Evolutionary conservation across 2,113 vertebrate species (phyloP), one percentile per base, ranked within the genome.

Genomic region (Perca schrenkii): DNA sequence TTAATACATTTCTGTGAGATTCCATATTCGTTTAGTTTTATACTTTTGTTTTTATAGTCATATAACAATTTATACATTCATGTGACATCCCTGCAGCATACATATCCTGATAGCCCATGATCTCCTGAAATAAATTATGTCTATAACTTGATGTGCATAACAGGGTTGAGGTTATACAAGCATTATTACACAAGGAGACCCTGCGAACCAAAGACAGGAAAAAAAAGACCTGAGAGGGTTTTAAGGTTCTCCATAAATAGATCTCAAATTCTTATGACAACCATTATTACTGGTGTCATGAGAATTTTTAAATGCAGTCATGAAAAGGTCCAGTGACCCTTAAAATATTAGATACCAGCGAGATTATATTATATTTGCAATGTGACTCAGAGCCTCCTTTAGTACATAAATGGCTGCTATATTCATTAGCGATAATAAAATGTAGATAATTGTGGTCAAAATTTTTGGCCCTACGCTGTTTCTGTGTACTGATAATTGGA

Each of bases 401-500:
- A 25, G 2, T 17, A 19, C 43, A 56, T n/a, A 68, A 60, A 71
- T 43, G 6, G 40, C 12, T 40, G 3, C 31, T 74, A 6, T 49
- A 54, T 36, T 77, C 21, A 69, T 5, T 54, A 28, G 0, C 0
- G 11, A 25, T 25, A 21, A 78, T 77, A 49, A 80, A 46, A 74
- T 74, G 47, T 28, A 71, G 6, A 71, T 60, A 63, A 82, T 74
- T 58, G 62, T 17, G 36, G 43, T 66, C 19, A 28, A 34, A 10
- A 54, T 22, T 8, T 43, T 11, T 19, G 46, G 12, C 22, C 28
- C 6, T 31, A 3, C 46, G 47, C 65, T n/a, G 16, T 36, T 62
- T 85, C 22, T 56, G 25, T 68, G 70, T 52, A 56, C 28, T 72
- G 71, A 69, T 82, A 87, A 88, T 77, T 80, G 78, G 80, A 87